These are phyloP conservation scores for Mormyrus hasselquistii DNA, from an alignment of 2,797 vertebrate species.

Conservation along the genomic window DNA sequence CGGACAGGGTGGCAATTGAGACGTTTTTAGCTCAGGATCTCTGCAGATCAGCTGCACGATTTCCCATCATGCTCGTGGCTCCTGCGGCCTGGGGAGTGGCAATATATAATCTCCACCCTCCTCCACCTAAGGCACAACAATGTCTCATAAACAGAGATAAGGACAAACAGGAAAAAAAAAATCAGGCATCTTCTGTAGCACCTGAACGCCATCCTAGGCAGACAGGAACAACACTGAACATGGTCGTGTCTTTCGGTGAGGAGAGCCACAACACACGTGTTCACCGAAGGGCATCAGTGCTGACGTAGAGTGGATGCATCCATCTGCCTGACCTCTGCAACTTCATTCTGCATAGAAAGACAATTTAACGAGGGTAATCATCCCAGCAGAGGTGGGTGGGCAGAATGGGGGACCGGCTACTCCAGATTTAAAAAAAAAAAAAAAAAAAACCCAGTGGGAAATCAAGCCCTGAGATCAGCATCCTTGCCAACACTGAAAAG, in stretches of 20 bases:
- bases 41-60: background rate
- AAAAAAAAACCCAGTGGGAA: slow-evolving; percentile 12
- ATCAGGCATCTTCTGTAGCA: slow-evolving; percentile 32
- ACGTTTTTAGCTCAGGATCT: background rate
- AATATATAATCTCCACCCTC: slow-evolving; percentile 44
- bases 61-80: background rate
- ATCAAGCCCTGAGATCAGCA: slow-evolving; percentile 60
- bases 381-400: slow-evolving; percentile 19
- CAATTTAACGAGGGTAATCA: background rate
- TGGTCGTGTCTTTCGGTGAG: background rate
- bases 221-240: background rate
- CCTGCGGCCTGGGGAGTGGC: slow-evolving; percentile 7
- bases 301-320: background rate
- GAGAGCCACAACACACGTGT: slow-evolving; percentile 12
- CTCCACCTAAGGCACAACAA: slow-evolving; percentile 63
- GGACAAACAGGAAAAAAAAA: slow-evolving; percentile 45
- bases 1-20: too few species aligned
- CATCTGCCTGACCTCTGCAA: background rate
- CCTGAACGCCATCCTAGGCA: background rate
- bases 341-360: slow-evolving; percentile 20
- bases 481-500: slow-evolving; percentile 32
- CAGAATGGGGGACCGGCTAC: slow-evolving; percentile 37
- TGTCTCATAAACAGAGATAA: slow-evolving; percentile 28
- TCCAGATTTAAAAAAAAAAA: slow-evolving; percentile 27
- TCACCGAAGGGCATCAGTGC: slow-evolving; percentile 30